phyloP scores from a whole-genome alignment of 1,140 invertebrate genomes.

The Lasioglossum baleicum region DNA sequence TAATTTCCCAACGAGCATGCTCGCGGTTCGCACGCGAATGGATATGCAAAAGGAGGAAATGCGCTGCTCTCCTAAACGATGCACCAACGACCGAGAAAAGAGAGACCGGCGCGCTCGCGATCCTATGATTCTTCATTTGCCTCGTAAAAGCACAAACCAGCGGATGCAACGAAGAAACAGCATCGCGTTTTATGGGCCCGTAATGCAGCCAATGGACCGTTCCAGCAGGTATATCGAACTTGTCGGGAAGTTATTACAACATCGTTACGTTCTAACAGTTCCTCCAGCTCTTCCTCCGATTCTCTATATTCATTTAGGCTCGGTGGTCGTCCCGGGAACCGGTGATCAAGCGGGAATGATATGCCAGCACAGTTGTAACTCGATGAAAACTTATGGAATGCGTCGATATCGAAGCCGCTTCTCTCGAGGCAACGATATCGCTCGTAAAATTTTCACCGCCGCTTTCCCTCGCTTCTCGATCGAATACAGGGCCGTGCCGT shows the following conservation, averaged over 20 bases:
- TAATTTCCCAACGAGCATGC: not conserved
- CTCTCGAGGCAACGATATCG: not conserved
- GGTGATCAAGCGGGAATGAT: not conserved
- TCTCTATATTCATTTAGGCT: constrained; percentile 9
- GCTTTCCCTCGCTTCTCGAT: not conserved
- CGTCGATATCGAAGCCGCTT: not conserved
- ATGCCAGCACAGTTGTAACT: not conserved
- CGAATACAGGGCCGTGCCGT: too few species aligned
- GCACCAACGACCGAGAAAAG: constrained; percentile 30
- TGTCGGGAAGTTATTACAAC: constrained; percentile 73
- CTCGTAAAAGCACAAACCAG: constrained; percentile 64
- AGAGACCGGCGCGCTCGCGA: constrained; percentile 1
- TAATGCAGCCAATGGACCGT: constrained; percentile 72
- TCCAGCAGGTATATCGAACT: constrained; percentile 61
- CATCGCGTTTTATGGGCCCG: constrained; percentile 67
- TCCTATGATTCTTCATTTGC: constrained; percentile 68
- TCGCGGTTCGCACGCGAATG: constrained; percentile 9
- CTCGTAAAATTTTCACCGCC: not conserved
- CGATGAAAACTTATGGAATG: not conserved
- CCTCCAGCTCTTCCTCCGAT: not conserved
- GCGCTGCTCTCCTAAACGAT: constrained; percentile 13
- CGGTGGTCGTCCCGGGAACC: too few species aligned
- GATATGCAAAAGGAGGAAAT: constrained; percentile 31
- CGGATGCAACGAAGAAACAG: constrained; percentile 59
- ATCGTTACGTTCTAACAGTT: constrained; percentile 62